These are phyloP conservation scores for Polymixis flavicincta DNA, from an alignment of 2,888 invertebrate genomes.

Conservation along the genomic window DNA sequence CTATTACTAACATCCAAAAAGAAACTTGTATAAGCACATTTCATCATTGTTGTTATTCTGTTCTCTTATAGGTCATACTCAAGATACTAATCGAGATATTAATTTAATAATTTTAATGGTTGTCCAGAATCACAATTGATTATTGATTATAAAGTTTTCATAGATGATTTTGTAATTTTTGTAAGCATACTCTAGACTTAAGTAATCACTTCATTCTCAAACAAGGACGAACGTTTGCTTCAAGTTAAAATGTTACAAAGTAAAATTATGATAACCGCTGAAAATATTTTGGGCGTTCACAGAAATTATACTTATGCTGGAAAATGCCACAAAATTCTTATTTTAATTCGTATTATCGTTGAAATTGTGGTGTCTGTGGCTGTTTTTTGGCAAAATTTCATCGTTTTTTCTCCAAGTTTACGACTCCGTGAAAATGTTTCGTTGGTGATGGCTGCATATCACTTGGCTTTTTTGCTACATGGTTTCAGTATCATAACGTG, in stretches of 20 bases:
- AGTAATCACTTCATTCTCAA: not conserved
- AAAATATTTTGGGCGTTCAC: constrained; percentile 34
- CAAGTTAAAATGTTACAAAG: constrained; percentile 6
- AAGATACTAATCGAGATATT: not conserved
- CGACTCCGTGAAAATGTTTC: not conserved
- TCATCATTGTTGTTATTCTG: no score
- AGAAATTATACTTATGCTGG: constrained; percentile 26
- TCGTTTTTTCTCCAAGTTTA: not conserved
- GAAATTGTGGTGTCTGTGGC: not conserved
- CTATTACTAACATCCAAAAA: no score
- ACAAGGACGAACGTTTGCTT: not conserved
- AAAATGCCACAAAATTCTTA: constrained; percentile 14
- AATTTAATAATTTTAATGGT: no score
- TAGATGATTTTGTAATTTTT: not conserved
- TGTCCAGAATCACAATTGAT: no score
- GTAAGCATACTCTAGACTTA: not conserved
- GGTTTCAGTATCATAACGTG: constrained; percentile 4
- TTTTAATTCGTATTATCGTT: constrained; percentile 28
- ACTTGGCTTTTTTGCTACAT: constrained; percentile 1
- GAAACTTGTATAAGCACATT: no score
- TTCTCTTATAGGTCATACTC: no score
- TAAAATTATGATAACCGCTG: constrained; percentile 9
- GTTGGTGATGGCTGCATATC: not conserved
- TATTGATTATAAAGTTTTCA: no score
- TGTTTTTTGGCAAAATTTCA: not conserved